A percentile compares a stretch with the other conserved stretches of the same genome.
These are phyloP conservation scores for Heteractis magnifica DNA, from an alignment of 92 coral and sea anemone genomes.

Conservation along the genomic window DNA sequence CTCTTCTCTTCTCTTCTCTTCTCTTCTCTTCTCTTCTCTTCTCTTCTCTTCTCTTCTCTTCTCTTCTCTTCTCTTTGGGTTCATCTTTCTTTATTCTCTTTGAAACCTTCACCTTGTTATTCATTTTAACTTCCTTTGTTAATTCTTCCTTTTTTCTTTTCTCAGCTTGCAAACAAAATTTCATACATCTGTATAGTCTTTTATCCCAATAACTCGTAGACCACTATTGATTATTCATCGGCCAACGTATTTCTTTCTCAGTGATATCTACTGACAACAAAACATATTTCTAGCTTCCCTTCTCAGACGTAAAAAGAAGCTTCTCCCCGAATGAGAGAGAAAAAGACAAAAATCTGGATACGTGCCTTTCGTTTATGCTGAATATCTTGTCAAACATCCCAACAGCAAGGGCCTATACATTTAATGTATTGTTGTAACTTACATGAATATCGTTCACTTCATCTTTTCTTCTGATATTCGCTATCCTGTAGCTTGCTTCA, in stretches of 20 bases:
- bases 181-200: not conserved
- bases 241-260: no score
- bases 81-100: not conserved
- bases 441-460: not conserved
- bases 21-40: not conserved
- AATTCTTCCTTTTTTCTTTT: not conserved
- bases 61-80: not conserved
- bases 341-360: no score
- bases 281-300: not conserved
- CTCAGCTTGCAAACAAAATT: no score
- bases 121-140: not conserved
- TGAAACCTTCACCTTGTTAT: not conserved
- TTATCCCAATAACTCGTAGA: not conserved
- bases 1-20: not conserved
- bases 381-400: not conserved
- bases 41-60: not conserved
- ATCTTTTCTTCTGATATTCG: not conserved
- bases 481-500: not conserved
- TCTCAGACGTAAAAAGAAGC: not conserved
- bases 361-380: no score
- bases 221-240: no score
- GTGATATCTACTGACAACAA: no score
- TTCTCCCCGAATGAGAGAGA: no score
- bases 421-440: no score
- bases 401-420: not conserved